A percentile compares a stretch with the other conserved stretches of the same genome.
Conservation (phyloP, 2,797 vertebrate species). For the Cheirogaleus major region DNA sequence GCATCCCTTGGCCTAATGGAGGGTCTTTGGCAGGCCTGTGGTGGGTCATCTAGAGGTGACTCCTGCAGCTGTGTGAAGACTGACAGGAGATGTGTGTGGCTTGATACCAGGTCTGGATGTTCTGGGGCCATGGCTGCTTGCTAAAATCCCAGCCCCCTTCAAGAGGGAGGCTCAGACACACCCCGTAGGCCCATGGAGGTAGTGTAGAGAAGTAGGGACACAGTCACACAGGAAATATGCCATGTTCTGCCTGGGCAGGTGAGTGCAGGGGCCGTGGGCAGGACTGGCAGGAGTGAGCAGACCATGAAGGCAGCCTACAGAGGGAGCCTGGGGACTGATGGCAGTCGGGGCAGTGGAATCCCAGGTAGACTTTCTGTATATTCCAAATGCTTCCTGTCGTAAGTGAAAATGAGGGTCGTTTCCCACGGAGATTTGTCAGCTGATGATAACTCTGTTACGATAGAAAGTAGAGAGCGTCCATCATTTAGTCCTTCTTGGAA, state of each 20-base stretch:
- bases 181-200: not conserved
- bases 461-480: not conserved
- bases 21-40: not conserved
- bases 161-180: not conserved
- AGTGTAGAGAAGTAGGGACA: not conserved
- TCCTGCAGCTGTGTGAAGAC: not conserved
- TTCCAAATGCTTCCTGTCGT: not conserved
- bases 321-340: not conserved
- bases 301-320: not conserved
- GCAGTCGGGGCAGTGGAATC: too few relatives aligned
- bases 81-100: too few relatives aligned
- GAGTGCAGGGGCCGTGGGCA: not conserved
- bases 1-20: not conserved
- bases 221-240: not conserved
- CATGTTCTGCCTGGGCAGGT: not conserved
- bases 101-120: not conserved
- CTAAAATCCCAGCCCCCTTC: not conserved
- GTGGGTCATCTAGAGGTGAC: not conserved
- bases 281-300: not conserved
- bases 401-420: not conserved
- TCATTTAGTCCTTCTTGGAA: not conserved
- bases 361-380: fast-evolving
- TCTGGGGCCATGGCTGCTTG: not conserved
- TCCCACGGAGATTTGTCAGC: not conserved
- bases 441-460: fast-evolving